Evolutionary conservation across 2,797 vertebrate genomes (phyloP).

Genomic region (Tokudaia muenninki): DNA sequence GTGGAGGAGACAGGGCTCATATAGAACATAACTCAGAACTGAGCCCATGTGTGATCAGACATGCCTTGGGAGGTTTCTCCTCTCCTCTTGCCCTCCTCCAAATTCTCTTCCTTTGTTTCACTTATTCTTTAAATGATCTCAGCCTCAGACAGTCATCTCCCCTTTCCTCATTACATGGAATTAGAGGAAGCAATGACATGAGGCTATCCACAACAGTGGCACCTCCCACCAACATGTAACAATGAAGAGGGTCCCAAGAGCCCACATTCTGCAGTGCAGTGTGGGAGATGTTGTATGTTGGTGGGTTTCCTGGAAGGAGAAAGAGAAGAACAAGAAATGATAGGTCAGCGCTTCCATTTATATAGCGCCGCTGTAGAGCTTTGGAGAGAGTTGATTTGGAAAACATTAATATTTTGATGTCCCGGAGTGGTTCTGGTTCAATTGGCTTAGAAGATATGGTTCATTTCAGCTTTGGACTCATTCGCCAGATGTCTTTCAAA

Average conservation of each 20-base stretch:
- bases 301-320: neutral
- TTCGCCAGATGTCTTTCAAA: conserved; percentile 73
- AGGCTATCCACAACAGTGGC: neutral
- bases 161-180: neutral
- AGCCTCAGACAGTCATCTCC: neutral
- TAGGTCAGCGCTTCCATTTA: neutral
- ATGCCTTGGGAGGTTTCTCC: neutral
- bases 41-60: neutral
- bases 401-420: conserved; percentile 68
- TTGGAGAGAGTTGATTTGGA: conserved; percentile 31
- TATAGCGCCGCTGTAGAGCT: neutral
- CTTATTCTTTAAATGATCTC: neutral
- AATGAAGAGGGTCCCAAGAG: neutral
- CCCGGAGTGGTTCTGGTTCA: conserved; percentile 62
- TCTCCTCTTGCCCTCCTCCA: neutral
- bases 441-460: conserved; percentile 66
- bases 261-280: neutral
- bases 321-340: neutral
- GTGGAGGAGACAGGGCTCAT: neutral
- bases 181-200: neutral
- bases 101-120: neutral
- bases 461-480: conserved; percentile 70
- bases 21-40: neutral
- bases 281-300: fast-evolving
- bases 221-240: neutral